Conservation (phyloP, 2,888 invertebrate genomes). For the Apamea anceps region DNA sequence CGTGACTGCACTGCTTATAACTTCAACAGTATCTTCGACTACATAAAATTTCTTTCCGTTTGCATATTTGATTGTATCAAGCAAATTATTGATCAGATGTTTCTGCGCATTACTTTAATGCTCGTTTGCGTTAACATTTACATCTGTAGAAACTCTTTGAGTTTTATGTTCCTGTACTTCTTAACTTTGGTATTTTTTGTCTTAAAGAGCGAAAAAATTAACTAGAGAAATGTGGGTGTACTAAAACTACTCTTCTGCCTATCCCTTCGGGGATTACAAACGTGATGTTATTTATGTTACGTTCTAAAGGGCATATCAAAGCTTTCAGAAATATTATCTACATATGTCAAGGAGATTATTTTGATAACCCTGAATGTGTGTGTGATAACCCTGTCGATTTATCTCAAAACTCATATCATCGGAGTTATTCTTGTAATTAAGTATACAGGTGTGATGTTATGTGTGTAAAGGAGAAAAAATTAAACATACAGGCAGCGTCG, state of each 20-base stretch:
- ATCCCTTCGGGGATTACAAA: background rate
- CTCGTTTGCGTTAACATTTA: constrained; percentile 10
- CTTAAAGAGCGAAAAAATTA: background rate
- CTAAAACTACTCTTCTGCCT: background rate
- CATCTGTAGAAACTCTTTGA: background rate
- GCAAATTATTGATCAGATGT: constrained; percentile 59
- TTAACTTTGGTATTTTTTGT: background rate
- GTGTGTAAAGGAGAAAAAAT: constrained; percentile 15
- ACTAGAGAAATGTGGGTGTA: background rate
- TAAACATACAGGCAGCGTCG: constrained; percentile 55
- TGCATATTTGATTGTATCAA: constrained; percentile 65
- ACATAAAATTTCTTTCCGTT: constrained; percentile 58
- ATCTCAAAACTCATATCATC: background rate
- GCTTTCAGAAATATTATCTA: background rate
- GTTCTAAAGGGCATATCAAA: no score
- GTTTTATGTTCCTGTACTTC: background rate
- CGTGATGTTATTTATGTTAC: background rate
- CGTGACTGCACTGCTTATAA: constrained; percentile 83
- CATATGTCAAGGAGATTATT: background rate
- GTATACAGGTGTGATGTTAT: background rate
- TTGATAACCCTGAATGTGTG: constrained; percentile 6
- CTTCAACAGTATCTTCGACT: constrained; percentile 63
- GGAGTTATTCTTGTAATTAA: background rate
- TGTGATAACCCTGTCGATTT: background rate
- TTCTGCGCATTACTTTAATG: constrained; percentile 32